Base-by-base conservation (phyloP, 2,113 vertebrate genomes). In the Rhinogobius similis region DNA sequence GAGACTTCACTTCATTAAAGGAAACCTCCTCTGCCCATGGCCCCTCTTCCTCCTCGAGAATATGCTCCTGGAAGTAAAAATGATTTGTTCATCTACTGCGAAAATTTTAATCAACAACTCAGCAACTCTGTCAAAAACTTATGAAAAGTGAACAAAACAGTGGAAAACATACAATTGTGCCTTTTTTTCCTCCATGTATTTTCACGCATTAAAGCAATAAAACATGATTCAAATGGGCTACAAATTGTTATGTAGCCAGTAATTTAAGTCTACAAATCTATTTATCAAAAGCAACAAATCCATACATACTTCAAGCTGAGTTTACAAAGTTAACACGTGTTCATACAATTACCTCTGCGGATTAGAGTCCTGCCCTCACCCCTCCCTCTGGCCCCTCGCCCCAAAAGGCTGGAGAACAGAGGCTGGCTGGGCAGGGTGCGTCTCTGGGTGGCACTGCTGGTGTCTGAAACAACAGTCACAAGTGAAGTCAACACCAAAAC, bases 371-470 rank as follows among this genome's bases (percentile, higher is more conserved):
- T 93, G 93, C 32, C 91, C 91, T 93, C 58, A 85, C 92, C 32
- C 89, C 94, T 91, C 0, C 91, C 92, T 1, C 92, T 81, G 71
- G 82, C 55, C 39, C 86, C 96, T 92, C 68, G 76, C 69, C 1
- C 88, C 1, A 73, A 36, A 7, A 79, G 61, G 64, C 55, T 78
- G 78, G 81, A 83, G 32, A 74, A 91, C 3, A 94, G 94, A 11
- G 90, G 88, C 78, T 95, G 95, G 77, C 94, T 93, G 27, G 92
- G 87, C 6, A 94, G 20, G 10, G 76, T 62, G 67, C 94, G 89
- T 10, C 93, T 95, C 67, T 86, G 88, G 32, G 72, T 50, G 29
- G 77, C 92, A 44, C 91, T 95, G 88, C 96, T 95, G 0, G 93
- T 95, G 83, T 98, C 97, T 99, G 65, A 4, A 56, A 73, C 63